Evolutionary conservation across 2,113 vertebrate genomes (phyloP).

Genomic region (Perca flavescens): DNA sequence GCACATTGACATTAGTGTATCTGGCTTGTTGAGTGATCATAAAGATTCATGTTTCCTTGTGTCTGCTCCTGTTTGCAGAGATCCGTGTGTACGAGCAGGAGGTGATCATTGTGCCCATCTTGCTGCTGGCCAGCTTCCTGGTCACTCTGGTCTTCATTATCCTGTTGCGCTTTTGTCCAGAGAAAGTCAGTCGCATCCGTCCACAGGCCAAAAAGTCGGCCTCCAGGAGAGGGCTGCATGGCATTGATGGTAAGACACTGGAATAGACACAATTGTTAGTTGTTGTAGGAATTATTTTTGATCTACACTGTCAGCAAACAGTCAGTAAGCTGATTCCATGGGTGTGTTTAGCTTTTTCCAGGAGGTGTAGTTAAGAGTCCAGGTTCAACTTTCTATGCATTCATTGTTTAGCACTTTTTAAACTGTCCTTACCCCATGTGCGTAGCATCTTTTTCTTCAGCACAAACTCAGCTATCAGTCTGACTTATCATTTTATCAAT

Average conservation of each 20-base stretch:
- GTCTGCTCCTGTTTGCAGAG: slow-evolving; percentile 59
- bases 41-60: neutral
- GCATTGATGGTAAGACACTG: slow-evolving; percentile 79
- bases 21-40: neutral
- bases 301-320: neutral
- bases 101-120: slow-evolving; percentile 82
- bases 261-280: neutral
- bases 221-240: slow-evolving; percentile 74
- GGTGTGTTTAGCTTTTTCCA: neutral
- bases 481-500: neutral
- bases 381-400: neutral
- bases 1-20: neutral
- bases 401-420: neutral
- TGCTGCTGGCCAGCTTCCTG: slow-evolving; percentile 81
- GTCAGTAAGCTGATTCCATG: neutral
- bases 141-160: slow-evolving; percentile 80
- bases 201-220: neutral
- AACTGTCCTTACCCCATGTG: neutral
- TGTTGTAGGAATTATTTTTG: neutral
- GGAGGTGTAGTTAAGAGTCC: neutral
- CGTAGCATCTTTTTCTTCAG: neutral
- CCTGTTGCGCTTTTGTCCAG: slow-evolving; percentile 82
- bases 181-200: slow-evolving; percentile 75
- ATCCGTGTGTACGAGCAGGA: slow-evolving; percentile 84
- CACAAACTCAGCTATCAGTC: neutral